Percentiles rank a stretch among this genome's conserved stretches.
phyloP scores from a whole-genome alignment of 2,797 vertebrate species.

The Lithobates pipiens region DNA sequence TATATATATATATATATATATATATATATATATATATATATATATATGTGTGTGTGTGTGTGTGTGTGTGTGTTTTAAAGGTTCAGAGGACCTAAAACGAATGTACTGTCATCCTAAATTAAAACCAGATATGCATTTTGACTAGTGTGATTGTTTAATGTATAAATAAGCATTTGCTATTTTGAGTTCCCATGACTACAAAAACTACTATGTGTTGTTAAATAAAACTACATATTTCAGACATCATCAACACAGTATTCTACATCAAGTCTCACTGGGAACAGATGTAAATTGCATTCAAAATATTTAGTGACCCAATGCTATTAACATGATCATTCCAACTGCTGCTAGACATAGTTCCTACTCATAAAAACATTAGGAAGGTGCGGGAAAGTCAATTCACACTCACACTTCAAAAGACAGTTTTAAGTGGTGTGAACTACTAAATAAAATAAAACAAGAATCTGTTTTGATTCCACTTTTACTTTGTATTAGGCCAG shows the following conservation, averaged over 20 bases:
- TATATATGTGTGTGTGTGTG: too few relatives aligned
- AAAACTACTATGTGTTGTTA: not conserved
- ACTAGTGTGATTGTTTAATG: too few relatives aligned
- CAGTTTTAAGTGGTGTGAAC: constrained; percentile 50
- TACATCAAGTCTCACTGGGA: constrained; percentile 20
- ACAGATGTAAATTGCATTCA: constrained; percentile 60
- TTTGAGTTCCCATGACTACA: not conserved
- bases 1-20: too few relatives aligned
- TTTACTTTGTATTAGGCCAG: not conserved
- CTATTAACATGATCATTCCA: constrained; percentile 47
- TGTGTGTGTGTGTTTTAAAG: too few relatives aligned
- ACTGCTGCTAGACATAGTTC: constrained; percentile 57
- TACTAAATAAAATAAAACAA: constrained; percentile 44
- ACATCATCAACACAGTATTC: not conserved
- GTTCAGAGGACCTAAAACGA: too few relatives aligned
- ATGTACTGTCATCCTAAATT: too few relatives aligned
- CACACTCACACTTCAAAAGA: constrained; percentile 55
- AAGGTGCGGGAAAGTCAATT: constrained; percentile 55
- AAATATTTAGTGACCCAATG: constrained; percentile 40
- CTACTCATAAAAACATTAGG: constrained; percentile 58
- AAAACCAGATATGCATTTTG: too few relatives aligned
- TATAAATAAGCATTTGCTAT: too few relatives aligned
- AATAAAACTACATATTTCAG: not conserved
- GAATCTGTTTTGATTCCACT: constrained; percentile 28
- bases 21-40: too few relatives aligned